Conservation (phyloP, 2,113 vertebrate species). For the Fregata magnificens region DNA sequence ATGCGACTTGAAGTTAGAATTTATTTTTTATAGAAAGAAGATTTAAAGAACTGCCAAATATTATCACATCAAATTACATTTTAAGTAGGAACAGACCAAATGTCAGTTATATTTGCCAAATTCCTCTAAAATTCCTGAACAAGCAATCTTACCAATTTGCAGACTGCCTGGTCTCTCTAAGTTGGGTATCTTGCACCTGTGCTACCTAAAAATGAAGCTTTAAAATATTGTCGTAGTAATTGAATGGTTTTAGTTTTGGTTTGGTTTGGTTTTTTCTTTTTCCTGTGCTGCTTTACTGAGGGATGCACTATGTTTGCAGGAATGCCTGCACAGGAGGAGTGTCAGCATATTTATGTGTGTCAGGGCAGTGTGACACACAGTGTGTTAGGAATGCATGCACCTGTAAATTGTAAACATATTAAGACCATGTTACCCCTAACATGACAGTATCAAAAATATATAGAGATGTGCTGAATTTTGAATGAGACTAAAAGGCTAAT, state of each 20-base stretch:
- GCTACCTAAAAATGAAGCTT: not conserved
- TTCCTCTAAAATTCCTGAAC: not conserved
- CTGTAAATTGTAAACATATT: not conserved
- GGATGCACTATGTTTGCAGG: not conserved
- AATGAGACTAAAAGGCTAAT: not conserved
- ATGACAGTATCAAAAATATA: not conserved
- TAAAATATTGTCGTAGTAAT: not conserved
- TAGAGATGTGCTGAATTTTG: not conserved
- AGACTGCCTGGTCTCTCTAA: not conserved
- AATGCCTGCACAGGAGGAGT: not conserved
- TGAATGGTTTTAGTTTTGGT: not conserved
- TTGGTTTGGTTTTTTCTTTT: not conserved
- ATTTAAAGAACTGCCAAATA: not conserved
- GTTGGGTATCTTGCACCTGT: not conserved
- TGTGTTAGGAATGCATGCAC: not conserved
- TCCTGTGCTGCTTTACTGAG: not conserved
- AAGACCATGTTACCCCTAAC: not conserved
- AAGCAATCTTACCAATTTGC: not conserved
- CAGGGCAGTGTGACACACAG: no score
- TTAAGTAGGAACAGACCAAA: not conserved
- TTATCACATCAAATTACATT: not conserved
- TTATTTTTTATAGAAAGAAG: not conserved
- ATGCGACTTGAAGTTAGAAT: not conserved
- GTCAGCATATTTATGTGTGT: not conserved
- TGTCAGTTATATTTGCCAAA: not conserved